A percentile compares a stretch with the other conserved stretches of the same genome.
These are phyloP conservation scores for Synanthedon vespiformis DNA, from an alignment of 2,888 invertebrate species.

Conservation along the genomic window DNA sequence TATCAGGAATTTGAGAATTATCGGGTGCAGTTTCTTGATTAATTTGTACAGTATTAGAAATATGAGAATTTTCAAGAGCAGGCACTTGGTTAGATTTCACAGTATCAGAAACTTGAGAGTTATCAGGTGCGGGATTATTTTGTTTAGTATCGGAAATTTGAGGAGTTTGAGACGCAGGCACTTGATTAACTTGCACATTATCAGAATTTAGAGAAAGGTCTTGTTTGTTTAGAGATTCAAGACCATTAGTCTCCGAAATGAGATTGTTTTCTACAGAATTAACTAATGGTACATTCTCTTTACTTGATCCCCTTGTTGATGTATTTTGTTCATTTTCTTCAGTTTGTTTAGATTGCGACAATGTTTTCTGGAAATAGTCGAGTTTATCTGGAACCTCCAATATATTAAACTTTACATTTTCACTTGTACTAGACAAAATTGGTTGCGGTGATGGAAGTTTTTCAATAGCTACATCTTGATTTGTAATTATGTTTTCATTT, in stretches of 20 bases:
- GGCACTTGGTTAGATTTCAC: too few species aligned
- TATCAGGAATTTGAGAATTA: conserved; percentile 1
- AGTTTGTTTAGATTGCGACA: conserved; percentile 15
- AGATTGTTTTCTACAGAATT: background rate
- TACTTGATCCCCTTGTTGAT: conserved; percentile 8
- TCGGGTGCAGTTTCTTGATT: conserved; percentile 10
- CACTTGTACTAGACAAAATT: conserved; percentile 13
- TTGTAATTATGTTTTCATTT: background rate
- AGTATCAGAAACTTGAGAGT: conserved; percentile 7
- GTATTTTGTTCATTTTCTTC: conserved; percentile 26
- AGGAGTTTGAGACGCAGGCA: background rate
- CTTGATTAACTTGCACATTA: background rate
- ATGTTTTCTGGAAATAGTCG: conserved; percentile 18
- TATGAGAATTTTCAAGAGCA: conserved; percentile 11
- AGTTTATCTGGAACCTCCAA: conserved; percentile 24
- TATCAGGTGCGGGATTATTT: conserved; percentile 9
- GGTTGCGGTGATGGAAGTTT: conserved; percentile 12
- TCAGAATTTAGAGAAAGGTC: background rate
- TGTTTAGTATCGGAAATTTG: background rate
- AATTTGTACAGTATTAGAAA: conserved; percentile 12
- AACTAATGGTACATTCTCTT: background rate
- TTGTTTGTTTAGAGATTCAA: background rate
- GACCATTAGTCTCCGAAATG: background rate
- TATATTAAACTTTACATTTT: conserved; percentile 9
- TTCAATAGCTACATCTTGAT: conserved; percentile 4